Percentiles rank a stretch among this genome's conserved stretches.
These are phyloP conservation scores for Potorous gilbertii DNA, from an alignment of 2,797 vertebrate genomes.

Conservation along the genomic window DNA sequence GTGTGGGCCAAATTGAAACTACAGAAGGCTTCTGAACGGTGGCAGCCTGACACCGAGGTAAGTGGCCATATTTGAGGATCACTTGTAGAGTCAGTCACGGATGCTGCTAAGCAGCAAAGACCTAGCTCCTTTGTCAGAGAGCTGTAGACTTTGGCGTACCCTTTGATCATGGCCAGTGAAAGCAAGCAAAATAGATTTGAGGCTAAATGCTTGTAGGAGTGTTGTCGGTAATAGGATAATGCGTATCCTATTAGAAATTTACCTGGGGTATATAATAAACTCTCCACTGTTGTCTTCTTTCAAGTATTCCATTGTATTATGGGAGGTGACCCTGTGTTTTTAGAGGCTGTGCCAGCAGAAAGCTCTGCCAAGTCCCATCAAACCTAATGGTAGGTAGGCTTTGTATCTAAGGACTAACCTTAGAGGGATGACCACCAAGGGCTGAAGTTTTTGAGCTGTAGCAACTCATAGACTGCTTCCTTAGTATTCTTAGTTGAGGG, in stretches of 20 bases:
- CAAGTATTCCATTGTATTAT: neutral
- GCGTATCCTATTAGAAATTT: neutral
- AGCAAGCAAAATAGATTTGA: neutral
- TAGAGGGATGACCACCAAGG: neutral
- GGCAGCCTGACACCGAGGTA: slow-evolving; percentile 99
- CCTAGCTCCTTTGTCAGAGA: neutral
- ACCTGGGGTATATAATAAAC: neutral
- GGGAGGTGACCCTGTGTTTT: neutral
- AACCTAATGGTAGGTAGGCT: neutral
- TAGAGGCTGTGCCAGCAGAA: neutral
- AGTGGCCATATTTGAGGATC: slow-evolving; percentile 36
- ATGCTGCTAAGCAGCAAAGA: neutral
- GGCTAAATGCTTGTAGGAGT: neutral
- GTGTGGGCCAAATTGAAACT: slow-evolving; percentile 99
- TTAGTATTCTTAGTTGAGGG: neutral
- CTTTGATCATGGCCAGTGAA: neutral
- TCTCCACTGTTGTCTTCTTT: neutral
- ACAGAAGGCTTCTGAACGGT: slow-evolving; percentile 96
- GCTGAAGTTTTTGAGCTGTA: neutral
- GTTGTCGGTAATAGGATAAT: neutral
- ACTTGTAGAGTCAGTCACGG: fast-evolving
- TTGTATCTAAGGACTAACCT: neutral
- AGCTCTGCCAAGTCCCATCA: neutral
- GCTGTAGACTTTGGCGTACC: neutral
- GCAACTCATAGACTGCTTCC: neutral